These are phyloP conservation scores for Himantopus leucocephalus DNA, from an alignment of 2,113 vertebrate species.

Conservation along the genomic window DNA sequence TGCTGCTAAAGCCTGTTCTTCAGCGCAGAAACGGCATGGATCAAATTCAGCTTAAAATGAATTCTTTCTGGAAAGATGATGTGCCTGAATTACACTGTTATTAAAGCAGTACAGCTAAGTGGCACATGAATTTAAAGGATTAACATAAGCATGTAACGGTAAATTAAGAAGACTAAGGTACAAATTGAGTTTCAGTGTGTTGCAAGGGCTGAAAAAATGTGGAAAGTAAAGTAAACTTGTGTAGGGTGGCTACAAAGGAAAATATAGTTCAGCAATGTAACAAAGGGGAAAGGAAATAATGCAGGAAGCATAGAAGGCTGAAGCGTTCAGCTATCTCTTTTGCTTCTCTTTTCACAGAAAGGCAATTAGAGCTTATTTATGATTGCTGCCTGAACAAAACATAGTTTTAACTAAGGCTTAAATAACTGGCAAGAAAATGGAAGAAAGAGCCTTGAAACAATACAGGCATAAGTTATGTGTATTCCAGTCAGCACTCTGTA, in stretches of 20 bases:
- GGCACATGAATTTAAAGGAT: background rate
- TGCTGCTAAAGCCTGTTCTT: background rate
- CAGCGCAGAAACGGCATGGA: fast-evolving
- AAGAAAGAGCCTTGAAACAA: background rate
- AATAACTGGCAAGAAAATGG: background rate
- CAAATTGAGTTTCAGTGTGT: background rate
- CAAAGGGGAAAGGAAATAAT: background rate
- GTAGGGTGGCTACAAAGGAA: background rate
- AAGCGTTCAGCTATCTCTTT: background rate
- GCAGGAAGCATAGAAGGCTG: background rate
- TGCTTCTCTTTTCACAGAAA: background rate
- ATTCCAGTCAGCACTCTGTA: background rate
- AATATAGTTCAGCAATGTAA: background rate
- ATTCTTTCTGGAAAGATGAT: background rate
- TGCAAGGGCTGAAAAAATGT: background rate
- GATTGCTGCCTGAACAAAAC: background rate
- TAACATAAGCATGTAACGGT: background rate
- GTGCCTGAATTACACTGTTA: background rate
- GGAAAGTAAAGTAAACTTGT: background rate
- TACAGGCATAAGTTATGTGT: background rate
- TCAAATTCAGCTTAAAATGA: background rate
- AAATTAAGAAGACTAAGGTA: background rate
- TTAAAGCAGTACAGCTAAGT: background rate
- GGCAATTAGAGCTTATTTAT: background rate
- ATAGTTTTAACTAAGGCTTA: background rate